Percentiles rank a stretch among this genome's conserved stretches.
Conservation (phyloP, 2,888 invertebrate species). For the Netelia virgata region DNA sequence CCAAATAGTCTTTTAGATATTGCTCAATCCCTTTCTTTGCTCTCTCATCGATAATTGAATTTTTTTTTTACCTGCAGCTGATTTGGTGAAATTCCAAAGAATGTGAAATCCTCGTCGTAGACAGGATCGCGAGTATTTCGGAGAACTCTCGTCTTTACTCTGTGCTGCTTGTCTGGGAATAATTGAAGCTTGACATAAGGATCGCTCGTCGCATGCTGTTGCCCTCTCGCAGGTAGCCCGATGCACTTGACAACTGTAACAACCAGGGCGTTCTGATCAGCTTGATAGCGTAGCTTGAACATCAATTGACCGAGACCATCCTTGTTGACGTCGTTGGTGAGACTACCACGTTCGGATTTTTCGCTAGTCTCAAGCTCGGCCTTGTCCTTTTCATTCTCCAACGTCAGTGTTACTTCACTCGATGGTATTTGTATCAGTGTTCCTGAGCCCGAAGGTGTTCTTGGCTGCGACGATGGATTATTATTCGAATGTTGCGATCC, state of each 20-base stretch:
- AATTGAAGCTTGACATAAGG: conserved; percentile 99
- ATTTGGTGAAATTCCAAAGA: conserved; percentile 96
- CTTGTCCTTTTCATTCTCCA: conserved; percentile 86
- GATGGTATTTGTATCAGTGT: conserved; percentile 81
- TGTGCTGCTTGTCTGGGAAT: conserved; percentile 98
- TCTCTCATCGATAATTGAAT: not conserved
- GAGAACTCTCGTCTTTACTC: conserved; percentile 98
- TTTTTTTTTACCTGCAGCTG: conserved; percentile 88
- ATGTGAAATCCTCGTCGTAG: conserved; percentile 99
- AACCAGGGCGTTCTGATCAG: conserved; percentile 95
- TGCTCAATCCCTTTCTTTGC: not conserved
- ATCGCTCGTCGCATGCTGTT: conserved; percentile 93
- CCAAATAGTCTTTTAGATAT: not conserved
- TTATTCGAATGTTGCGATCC: conserved; percentile 72
- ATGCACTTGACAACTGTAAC: conserved; percentile 97
- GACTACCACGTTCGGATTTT: conserved; percentile 84
- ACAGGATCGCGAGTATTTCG: conserved; percentile 98
- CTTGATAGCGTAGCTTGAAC: conserved; percentile 95
- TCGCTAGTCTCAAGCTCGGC: conserved; percentile 87
- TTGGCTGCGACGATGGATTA: conserved; percentile 74
- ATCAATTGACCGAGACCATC: conserved; percentile 92
- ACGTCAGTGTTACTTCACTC: conserved; percentile 84
- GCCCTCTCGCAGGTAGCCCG: conserved; percentile 94
- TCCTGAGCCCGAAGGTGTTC: conserved; percentile 78
- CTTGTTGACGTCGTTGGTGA: conserved; percentile 85